Base-by-base conservation (phyloP, 1,140 invertebrate species). In the Bombus confusus region DNA sequence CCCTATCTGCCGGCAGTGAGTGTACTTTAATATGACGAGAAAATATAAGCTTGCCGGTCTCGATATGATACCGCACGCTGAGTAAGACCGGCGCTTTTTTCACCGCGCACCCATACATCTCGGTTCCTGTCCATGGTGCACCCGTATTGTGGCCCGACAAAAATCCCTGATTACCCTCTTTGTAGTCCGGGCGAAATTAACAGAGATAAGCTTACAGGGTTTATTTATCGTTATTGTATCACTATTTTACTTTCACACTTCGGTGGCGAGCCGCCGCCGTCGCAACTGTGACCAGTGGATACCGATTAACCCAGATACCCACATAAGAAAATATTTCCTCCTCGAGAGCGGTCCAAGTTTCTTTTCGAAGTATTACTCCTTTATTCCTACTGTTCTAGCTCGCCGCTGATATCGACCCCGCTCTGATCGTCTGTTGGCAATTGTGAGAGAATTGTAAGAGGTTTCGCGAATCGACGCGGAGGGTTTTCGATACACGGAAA, bases 11-110 rank as follows among this genome's bases (percentile, higher is more conserved):
- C 80, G 80, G 73, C 74, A 77, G 41, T 74, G 80, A 59, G 34
- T 47, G 80, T 86, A 77, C 80, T 78, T 86, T 83, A 86, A 86
- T 86, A 86, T 86, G 85, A 86, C 85, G 85, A 86, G 80, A 83
- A 86, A 86, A 86, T 86, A 86, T 86, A 83, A 86, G 85, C 80
- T 72, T 86, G 85, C 80, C 57, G 68, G 80, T 69, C 85, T 78
- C 73, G 85, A 83, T 86, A 86, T 72, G 85, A 86, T 86, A 86
- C 84, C 84, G 84, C 79, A 82, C 80, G 84, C 84, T 86, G 84
- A 72, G 73, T 79, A 69, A 72, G 52, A 47, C 68, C n/a, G n/a
- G n/a, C 31, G 2, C 2, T 72, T 73, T 85, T 83, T 83, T 83
- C 47, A 52, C 18, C 47, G 18, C 22, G 5, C 47, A 52, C 47